Percentiles rank a stretch among this genome's conserved stretches.
These are phyloP conservation scores for Perithous albicinctus DNA, from an alignment of 2,888 invertebrate genomes.

Conservation along the genomic window DNA sequence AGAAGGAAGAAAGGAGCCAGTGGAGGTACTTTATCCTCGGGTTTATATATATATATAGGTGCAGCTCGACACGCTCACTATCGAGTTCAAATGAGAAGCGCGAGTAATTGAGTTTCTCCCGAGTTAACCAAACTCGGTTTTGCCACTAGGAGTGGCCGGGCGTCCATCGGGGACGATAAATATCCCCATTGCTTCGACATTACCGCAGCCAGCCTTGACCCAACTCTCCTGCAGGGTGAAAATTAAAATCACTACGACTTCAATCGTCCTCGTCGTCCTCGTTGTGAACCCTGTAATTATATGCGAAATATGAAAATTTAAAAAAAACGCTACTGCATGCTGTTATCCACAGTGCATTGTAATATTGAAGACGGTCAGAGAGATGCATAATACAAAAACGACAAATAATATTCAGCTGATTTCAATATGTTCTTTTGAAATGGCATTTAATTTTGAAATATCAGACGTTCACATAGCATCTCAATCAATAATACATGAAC, in stretches of 20 bases:
- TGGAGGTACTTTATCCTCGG: conserved; percentile 1
- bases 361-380: background rate
- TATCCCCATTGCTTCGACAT: conserved; percentile 47
- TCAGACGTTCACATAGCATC: background rate
- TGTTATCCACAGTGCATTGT: background rate
- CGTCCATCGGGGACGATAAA: conserved; percentile 50
- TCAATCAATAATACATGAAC: background rate
- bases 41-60: conserved; percentile 1
- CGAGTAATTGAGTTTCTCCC: conserved; percentile 56
- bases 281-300: background rate
- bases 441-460: background rate
- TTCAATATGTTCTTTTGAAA: no score
- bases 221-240: background rate
- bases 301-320: background rate
- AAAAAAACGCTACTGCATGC: background rate
- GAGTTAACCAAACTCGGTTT: conserved; percentile 62
- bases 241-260: conserved; percentile 1
- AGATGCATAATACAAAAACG: background rate
- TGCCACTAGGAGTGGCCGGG: conserved; percentile 12
- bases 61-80: conserved; percentile 45
- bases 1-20: conserved; percentile 1
- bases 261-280: background rate
- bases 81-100: conserved; percentile 47
- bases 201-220: conserved; percentile 6
- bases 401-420: no score